These are phyloP conservation scores for Conger conger DNA, from an alignment of 2,113 vertebrate genomes.

Conservation along the genomic window DNA sequence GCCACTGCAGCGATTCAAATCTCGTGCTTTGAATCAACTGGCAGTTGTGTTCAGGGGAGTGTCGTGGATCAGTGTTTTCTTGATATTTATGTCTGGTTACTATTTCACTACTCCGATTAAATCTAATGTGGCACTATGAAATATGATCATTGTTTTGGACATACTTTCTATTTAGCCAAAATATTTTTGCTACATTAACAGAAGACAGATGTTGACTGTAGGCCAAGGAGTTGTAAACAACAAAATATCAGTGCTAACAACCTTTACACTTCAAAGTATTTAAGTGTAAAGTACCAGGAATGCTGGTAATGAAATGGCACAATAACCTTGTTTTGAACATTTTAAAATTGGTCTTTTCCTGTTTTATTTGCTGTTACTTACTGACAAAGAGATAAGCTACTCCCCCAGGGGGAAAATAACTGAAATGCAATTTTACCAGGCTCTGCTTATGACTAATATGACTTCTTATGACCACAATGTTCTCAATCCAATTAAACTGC, in stretches of 20 bases:
- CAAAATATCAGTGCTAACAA: background rate
- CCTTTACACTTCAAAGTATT: conserved; percentile 18
- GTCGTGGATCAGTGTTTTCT: background rate
- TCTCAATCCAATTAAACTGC: background rate
- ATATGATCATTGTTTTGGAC: background rate
- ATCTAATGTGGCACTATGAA: background rate
- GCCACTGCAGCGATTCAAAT: background rate
- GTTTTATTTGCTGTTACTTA: conserved; percentile 9
- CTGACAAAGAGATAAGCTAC: background rate
- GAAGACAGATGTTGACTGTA: conserved; percentile 6
- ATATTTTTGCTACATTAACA: background rate
- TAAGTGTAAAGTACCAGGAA: background rate
- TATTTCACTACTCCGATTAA: background rate
- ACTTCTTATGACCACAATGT: background rate
- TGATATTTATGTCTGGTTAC: background rate
- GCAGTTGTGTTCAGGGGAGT: background rate
- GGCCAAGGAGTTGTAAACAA: background rate
- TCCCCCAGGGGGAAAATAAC: conserved; percentile 9
- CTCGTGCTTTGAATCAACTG: background rate
- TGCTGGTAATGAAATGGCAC: background rate
- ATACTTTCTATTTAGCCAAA: background rate
- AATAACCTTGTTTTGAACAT: background rate
- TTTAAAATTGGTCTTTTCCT: conserved; percentile 2
- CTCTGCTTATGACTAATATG: background rate
- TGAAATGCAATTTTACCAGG: background rate